Conservation (phyloP, 2,888 invertebrate genomes). For the Brachyopa scutellaris region DNA sequence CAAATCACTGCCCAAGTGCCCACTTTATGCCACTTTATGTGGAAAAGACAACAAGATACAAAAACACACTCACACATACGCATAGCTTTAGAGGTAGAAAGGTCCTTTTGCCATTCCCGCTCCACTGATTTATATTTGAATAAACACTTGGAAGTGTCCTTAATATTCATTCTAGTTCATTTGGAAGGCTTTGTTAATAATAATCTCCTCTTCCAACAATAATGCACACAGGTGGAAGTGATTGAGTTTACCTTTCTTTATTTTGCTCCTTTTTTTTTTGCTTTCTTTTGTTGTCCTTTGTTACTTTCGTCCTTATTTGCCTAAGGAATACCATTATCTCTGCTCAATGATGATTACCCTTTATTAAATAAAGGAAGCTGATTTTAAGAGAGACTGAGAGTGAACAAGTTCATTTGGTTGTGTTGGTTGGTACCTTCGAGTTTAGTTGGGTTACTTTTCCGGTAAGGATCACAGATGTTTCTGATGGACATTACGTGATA, state of each 20-base stretch:
- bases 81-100: slow-evolving; percentile 3
- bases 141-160: slow-evolving; percentile 59
- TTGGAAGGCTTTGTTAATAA: slow-evolving; percentile 63
- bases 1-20: slow-evolving; percentile 48
- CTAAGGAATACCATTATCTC: slow-evolving; percentile 54
- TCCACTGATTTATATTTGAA: slow-evolving; percentile 25
- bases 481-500: slow-evolving; percentile 68
- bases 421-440: not conserved
- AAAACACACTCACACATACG: not conserved
- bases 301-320: slow-evolving; percentile 8
- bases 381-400: slow-evolving; percentile 1
- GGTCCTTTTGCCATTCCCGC: not conserved
- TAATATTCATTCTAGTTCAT: slow-evolving; percentile 68
- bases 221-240: slow-evolving; percentile 66
- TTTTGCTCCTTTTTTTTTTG: not conserved
- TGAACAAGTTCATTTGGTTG: slow-evolving; percentile 24
- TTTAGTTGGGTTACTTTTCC: slow-evolving; percentile 48
- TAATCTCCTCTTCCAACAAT: slow-evolving; percentile 26
- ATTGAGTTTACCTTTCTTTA: slow-evolving; percentile 58
- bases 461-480: slow-evolving; percentile 61
- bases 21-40: slow-evolving; percentile 36
- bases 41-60: not conserved
- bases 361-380: slow-evolving; percentile 53
- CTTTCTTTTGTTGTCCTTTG: not conserved
- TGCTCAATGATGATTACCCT: slow-evolving; percentile 64